Evolutionary conservation across 2,888 invertebrate species (phyloP), one percentile per base, ranked within the genome.

Genomic region (Drosophila mulleri): DNA sequence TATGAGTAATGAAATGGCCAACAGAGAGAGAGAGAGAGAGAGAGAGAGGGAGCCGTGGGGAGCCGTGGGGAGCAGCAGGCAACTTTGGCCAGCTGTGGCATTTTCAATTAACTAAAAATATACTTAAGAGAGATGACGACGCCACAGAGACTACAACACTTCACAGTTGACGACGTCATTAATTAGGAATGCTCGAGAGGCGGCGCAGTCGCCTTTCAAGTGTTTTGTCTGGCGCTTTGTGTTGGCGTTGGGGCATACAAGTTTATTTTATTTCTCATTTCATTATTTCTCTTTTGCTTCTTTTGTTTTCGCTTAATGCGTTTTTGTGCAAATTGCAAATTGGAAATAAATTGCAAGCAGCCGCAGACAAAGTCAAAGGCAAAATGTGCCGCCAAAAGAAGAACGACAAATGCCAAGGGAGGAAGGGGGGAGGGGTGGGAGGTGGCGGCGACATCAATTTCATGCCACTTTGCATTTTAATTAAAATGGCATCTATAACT

Each of bases 401-500:
- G 56, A 54, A 42, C 37, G 26, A 6, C 26, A 48, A 16, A 11
- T 14, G 6, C 41, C 11, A 11, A 11, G 32, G 32, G 11, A 54
- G 6, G 26, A 4, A 4, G 4, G 26, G 23, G 2, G 23, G 23
- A 23, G 2, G 26, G 6, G 5, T 26, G 26, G 26, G 6, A 61
- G 60, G 60, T 54, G 48, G 59, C 80, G 74, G 83, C 73, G 44
- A 41, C 39, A 47, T 70, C 72, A 82, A 83, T 83, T 80, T 84
- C 79, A 88, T 85, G 89, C 77, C 78, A 87, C 87, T 89, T 87
- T 88, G 88, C 88, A 85, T 89, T 83, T 83, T 85, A 84, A 89
- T 85, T 86, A 88, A 86, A 86, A 80, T 54, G 53, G 47, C 45
- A 67, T 56, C 56, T 63, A 54, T 53, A 52, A 58, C 50, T 45